A percentile compares a stretch with the other conserved stretches of the same genome.
Evolutionary conservation across 2,797 vertebrate genomes (phyloP).

Genomic region (Pseudochirops cupreus): DNA sequence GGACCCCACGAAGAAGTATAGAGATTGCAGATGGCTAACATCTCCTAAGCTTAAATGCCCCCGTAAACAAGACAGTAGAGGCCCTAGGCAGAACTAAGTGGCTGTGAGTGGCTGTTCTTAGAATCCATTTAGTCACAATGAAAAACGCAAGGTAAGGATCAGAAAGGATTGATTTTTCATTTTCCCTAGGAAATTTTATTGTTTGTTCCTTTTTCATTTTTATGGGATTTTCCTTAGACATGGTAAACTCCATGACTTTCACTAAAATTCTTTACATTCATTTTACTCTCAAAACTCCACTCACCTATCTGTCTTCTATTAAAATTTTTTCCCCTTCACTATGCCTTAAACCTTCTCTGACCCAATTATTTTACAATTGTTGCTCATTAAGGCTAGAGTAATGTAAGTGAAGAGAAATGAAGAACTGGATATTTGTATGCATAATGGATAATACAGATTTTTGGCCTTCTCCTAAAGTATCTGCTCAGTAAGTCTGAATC

Average conservation of each 20-base stretch:
- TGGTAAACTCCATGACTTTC: not conserved
- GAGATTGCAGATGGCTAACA: not conserved
- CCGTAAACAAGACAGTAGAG: not conserved
- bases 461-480: not conserved
- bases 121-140: not conserved
- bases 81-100: constrained; percentile 4
- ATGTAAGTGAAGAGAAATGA: not conserved
- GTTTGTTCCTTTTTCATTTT: not conserved
- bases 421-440: constrained; percentile 25
- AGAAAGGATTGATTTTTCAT: not conserved
- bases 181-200: not conserved
- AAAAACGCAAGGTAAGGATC: not conserved
- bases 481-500: constrained; percentile 19
- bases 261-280: constrained; percentile 11
- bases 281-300: not conserved
- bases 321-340: constrained; percentile 8
- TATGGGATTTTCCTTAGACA: constrained; percentile 13
- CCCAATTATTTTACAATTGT: not conserved
- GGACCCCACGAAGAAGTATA: not conserved
- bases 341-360: not conserved
- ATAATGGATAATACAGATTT: not conserved
- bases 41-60: not conserved
- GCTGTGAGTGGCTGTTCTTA: not conserved
- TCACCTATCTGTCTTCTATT: not conserved
- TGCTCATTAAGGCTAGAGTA: not conserved